Evolutionary conservation across 2,797 vertebrate genomes (phyloP), one percentile per base, ranked within the genome.

Genomic region (Botia kubotai): DNA sequence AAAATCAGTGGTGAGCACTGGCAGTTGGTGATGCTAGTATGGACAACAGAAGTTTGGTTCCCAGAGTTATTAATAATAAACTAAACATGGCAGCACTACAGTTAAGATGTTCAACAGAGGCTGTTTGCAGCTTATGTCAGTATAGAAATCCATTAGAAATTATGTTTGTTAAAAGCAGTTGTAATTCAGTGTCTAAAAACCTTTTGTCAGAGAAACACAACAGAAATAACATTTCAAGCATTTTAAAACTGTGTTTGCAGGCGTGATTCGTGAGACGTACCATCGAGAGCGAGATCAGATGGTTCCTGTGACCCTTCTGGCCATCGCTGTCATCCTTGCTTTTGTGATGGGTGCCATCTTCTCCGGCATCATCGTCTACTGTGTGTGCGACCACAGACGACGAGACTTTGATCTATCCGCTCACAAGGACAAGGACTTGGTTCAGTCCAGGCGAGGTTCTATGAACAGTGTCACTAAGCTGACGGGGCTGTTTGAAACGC

Each of bases 391-490:
- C 87, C 97, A 97, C 91, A 95, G 97, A 7, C 96, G 96, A 66
- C 95, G 96, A 13, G 96, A 98, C 66, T 85, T 95, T 43, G 92
- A 97, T 17, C 89, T 92, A 16, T 90, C 93, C 0, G 94, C 95
- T 82, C 96, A 95, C 84, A 98, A 97, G 87, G 96, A 98, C 86
- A 98, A 97, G 88, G 97, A 98, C 85, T 93, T 88, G 50, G 85
- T 92, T 2, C 96, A 96, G 86, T 96, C 97, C 29, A 94, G 97
- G 36, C 93, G 97, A 0, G 96, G 96, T 10, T 99, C 98, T 74
- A 98, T 98, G 98, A 96, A 97, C 93, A 99, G 98, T 0, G 97
- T 98, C 86, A 97, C 97, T 87, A 99, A 99, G 88, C 95, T 99
- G 89, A 97, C 97, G 0, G 97, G 97, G 72, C 94, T 99, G 85